These are phyloP conservation scores for Eupelmus urozonus DNA, from an alignment of 2,888 invertebrate species.

Conservation along the genomic window DNA sequence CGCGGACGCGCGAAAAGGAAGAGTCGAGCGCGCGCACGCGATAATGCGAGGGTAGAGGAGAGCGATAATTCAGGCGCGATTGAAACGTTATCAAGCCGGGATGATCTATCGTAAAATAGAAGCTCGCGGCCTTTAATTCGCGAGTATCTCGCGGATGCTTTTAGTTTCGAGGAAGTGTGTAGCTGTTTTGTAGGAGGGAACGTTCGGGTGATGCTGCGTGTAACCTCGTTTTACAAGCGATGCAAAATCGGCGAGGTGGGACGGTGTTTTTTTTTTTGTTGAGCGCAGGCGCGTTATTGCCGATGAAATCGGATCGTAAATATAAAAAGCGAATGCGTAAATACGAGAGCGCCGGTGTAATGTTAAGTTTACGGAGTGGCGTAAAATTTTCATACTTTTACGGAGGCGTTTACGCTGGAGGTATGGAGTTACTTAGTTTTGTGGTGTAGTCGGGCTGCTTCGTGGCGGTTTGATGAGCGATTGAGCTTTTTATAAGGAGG, in stretches of 20 bases:
- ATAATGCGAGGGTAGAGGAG: not conserved
- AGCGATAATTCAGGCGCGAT: conserved; percentile 9
- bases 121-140: conserved; percentile 24
- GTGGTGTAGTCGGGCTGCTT: no score
- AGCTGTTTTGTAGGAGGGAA: not conserved
- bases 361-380: not conserved
- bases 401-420: not conserved
- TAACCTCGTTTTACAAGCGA: conserved; percentile 26
- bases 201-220: not conserved
- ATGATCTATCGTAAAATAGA: conserved; percentile 29
- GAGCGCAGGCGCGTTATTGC: not conserved
- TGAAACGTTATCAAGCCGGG: not conserved
- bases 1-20: not conserved
- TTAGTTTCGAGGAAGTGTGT: conserved; percentile 10
- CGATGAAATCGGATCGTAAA: conserved; percentile 1
- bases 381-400: conserved; percentile 24
- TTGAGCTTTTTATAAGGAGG: no score
- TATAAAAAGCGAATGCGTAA: conserved; percentile 7
- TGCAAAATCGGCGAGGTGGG: no score
- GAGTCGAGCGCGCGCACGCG: conserved; percentile 2
- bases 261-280: conserved; percentile 2
- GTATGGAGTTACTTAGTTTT: not conserved
- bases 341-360: not conserved
- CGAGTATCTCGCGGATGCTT: conserved; percentile 9
- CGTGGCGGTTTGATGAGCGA: no score